Conservation (phyloP, 1,140 invertebrate species). For the Helicorthomorpha holstii region DNA sequence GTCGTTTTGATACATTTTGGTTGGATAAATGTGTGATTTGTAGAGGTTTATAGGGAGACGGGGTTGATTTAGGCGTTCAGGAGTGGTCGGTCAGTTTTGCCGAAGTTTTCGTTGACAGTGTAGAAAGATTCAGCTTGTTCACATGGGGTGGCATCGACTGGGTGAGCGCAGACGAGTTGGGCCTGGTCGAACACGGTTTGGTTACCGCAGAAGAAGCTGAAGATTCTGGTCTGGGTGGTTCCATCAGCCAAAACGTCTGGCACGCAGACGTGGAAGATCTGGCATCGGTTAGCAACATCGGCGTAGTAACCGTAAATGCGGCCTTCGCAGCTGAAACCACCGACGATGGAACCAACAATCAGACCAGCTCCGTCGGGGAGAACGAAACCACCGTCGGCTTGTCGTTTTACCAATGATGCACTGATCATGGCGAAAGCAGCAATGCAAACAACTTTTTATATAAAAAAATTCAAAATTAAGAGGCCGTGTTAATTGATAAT, state of each 20-base stretch:
- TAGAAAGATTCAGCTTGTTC: constrained; percentile 9
- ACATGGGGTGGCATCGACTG: constrained; percentile 8
- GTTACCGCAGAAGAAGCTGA: constrained; percentile 17
- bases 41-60: too few relatives aligned
- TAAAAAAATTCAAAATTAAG: too few relatives aligned
- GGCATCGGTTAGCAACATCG: constrained; percentile 16
- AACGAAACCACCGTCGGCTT: constrained; percentile 7
- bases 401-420: constrained; percentile 3
- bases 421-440: too few relatives aligned
- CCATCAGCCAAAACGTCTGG: constrained; percentile 9
- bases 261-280: constrained; percentile 19
- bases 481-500: too few relatives aligned
- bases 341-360: constrained; percentile 10
- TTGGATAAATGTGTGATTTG: too few relatives aligned
- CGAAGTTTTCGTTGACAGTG: constrained; percentile 40
- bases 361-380: constrained; percentile 15
- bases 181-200: constrained; percentile 17
- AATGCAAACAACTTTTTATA: too few relatives aligned
- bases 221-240: constrained; percentile 4
- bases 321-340: constrained; percentile 3
- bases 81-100: constrained; percentile 14
- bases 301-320: constrained; percentile 18
- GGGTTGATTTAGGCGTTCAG: too few relatives aligned
- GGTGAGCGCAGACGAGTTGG: neutral
- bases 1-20: too few relatives aligned